phyloP scores from a whole-genome alignment of 2,888 invertebrate species.

The Asteroscopus sphinx region DNA sequence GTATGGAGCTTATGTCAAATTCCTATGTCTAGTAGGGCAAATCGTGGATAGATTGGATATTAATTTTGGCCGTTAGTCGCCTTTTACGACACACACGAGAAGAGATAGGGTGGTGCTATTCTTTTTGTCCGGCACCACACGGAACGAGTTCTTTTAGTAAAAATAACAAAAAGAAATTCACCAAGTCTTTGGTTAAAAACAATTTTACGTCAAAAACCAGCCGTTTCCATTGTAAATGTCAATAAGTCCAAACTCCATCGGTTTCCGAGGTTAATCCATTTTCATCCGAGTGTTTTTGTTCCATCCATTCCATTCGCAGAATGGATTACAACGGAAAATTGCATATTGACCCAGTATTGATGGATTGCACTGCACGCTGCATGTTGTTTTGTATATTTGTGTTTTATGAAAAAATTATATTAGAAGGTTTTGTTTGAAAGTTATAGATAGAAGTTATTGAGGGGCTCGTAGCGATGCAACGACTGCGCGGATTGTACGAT shows the following conservation, averaged over 20 bases:
- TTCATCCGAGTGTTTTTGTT: conserved; percentile 13
- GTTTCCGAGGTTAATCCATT: conserved; percentile 18
- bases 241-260: not conserved
- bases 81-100: too few species aligned
- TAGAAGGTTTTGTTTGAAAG: not conserved
- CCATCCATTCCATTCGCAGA: conserved; percentile 2
- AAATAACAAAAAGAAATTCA: too few species aligned
- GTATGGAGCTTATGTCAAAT: too few species aligned
- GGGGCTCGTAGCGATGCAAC: too few species aligned
- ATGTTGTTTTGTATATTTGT: not conserved
- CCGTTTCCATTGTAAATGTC: conserved; percentile 7
- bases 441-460: not conserved
- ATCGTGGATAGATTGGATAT: too few species aligned
- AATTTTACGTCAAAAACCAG: not conserved
- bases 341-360: conserved; percentile 32
- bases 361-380: conserved; percentile 16
- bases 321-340: conserved; percentile 29
- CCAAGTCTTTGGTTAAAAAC: not conserved
- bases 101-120: too few species aligned
- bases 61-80: too few species aligned
- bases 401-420: conserved; percentile 1
- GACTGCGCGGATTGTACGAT: too few species aligned
- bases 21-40: too few species aligned
- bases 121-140: too few species aligned
- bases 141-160: too few species aligned